Conservation (phyloP, 2,113 vertebrate genomes). For the Monopterus albus region DNA sequence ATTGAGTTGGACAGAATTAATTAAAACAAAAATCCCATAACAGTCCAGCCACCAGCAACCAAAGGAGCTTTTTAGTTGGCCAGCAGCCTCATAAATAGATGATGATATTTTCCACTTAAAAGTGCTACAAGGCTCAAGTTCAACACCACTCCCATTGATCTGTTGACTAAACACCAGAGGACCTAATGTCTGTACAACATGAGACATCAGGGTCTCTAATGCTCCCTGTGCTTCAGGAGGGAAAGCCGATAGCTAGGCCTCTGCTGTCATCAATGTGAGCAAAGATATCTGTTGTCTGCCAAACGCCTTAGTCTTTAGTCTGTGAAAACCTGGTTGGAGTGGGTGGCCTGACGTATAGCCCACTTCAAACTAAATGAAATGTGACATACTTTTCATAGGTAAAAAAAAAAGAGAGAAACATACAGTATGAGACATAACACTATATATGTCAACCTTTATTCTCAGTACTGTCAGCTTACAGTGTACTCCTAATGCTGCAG, state of each 20-base stretch:
- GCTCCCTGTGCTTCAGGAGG: neutral
- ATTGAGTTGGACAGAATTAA: too few relatives aligned
- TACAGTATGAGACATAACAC: too few relatives aligned
- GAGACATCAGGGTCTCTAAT: conserved; percentile 24
- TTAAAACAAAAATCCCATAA: neutral
- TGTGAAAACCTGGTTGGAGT: neutral
- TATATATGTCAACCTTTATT: neutral
- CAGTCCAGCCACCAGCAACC: neutral
- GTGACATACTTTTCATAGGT: neutral
- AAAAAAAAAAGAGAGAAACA: too few relatives aligned
- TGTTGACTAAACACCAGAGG: conserved; percentile 51
- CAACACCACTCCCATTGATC: conserved; percentile 57
- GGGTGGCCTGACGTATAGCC: neutral
- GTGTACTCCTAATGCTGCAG: neutral
- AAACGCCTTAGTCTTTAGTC: conserved; percentile 18
- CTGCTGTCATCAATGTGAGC: conserved; percentile 8
- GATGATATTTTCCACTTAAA: conserved; percentile 57
- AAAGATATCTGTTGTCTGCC: conserved; percentile 28
- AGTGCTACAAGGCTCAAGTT: conserved; percentile 42
- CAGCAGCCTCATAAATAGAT: conserved; percentile 55
- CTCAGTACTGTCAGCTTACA: neutral
- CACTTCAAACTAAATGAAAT: conserved; percentile 16
- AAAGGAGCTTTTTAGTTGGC: conserved; percentile 1
- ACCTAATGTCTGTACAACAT: conserved; percentile 32
- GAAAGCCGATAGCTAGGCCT: conserved; percentile 26